A percentile compares a stretch with the other conserved stretches of the same genome.
Conservation (phyloP, 2,113 vertebrate species). For the Sceloporus undulatus region DNA sequence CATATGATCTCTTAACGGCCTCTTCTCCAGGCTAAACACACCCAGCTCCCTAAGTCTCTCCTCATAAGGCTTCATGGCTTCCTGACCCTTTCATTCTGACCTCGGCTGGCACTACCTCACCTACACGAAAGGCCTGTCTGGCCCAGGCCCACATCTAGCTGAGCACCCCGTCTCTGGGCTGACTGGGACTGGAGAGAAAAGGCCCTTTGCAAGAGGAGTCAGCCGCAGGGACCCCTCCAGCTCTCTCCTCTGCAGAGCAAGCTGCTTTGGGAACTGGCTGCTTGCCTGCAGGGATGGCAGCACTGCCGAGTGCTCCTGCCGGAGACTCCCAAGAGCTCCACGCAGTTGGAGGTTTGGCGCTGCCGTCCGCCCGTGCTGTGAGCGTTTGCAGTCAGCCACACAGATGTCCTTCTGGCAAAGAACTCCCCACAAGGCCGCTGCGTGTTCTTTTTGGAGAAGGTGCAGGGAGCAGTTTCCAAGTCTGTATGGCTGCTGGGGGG, state of each 20-base stretch:
- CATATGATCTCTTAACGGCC: too few species aligned
- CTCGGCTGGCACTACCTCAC: constrained; percentile 30
- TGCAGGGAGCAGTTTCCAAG: neutral
- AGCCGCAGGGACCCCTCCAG: neutral
- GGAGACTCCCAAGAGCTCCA: neutral
- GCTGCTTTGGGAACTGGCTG: neutral
- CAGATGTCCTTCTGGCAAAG: neutral
- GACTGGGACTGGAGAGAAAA: neutral
- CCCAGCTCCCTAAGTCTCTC: too few species aligned
- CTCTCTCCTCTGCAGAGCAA: neutral
- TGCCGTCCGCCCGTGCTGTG: neutral
- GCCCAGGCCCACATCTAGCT: neutral
- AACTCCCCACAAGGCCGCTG: neutral
- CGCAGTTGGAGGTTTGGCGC: neutral
- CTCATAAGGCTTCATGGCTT: too few species aligned
- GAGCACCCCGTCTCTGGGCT: neutral
- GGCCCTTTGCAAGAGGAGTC: too few species aligned
- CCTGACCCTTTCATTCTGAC: constrained; percentile 26
- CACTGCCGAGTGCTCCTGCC: neutral
- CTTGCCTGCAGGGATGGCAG: neutral
- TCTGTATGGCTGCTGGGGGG: neutral
- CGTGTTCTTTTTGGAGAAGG: neutral
- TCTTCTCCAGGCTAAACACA: too few species aligned
- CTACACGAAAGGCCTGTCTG: neutral
- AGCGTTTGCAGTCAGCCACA: too few species aligned